Percentiles rank a stretch among this genome's conserved stretches.
Conservation (phyloP, 92 coral and sea anemone species). For the Actinostola sp. region DNA sequence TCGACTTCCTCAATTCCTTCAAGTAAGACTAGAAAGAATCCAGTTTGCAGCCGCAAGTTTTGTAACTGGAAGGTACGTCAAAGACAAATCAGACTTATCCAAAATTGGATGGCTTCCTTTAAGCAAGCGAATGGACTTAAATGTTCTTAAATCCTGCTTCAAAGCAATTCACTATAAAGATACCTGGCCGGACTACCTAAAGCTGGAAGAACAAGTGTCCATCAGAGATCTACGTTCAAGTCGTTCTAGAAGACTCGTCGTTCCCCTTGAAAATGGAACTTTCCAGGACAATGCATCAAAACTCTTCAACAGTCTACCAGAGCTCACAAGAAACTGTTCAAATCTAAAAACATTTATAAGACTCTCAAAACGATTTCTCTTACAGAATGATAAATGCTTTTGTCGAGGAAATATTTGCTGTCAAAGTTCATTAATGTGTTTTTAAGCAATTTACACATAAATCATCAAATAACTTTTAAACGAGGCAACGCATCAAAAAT, state of each 20-base stretch:
- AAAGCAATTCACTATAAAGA: constrained; percentile 18
- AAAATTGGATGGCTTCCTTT: constrained; percentile 18
- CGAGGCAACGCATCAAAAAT: too few species aligned
- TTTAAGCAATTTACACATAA: too few species aligned
- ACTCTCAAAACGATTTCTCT: too few species aligned
- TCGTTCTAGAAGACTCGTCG: constrained; percentile 6
- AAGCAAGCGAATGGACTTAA: constrained; percentile 14
- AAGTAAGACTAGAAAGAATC: constrained; percentile 21
- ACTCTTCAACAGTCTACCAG: constrained; percentile 12
- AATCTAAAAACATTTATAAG: too few species aligned
- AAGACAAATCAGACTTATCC: neutral
- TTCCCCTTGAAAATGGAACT: constrained; percentile 27
- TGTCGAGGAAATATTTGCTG: too few species aligned
- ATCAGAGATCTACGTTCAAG: constrained; percentile 11
- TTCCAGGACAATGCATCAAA: constrained; percentile 33
- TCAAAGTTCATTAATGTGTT: too few species aligned
- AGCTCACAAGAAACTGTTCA: too few species aligned
- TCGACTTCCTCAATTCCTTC: constrained; percentile 36
- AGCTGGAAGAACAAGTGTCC: neutral
- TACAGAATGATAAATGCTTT: too few species aligned
- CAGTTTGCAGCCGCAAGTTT: constrained; percentile 8
- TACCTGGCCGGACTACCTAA: constrained; percentile 26
- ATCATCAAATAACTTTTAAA: too few species aligned
- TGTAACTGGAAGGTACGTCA: constrained; percentile 17
- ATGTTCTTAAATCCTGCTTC: constrained; percentile 5